Percentiles rank a stretch among this genome's conserved stretches.
Evolutionary conservation across 2,797 vertebrate species (phyloP).

Genomic region (Enteromius trimaculatus): DNA sequence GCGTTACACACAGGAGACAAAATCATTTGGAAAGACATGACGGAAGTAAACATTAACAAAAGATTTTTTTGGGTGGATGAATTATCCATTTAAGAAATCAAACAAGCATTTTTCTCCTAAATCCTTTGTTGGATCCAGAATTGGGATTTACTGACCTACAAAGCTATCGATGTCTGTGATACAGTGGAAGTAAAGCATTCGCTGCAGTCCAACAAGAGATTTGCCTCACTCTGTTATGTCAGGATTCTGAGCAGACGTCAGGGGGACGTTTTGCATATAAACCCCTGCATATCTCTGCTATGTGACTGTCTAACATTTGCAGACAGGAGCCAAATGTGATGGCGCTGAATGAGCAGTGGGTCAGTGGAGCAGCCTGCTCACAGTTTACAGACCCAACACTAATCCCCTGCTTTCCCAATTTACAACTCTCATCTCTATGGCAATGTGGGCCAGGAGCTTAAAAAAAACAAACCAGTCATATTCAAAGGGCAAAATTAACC

Average conservation of each 20-base stretch:
- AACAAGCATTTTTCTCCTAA: not conserved
- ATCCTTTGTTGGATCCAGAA: constrained; percentile 12
- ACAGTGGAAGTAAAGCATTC: constrained; percentile 8
- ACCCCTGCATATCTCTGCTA: constrained; percentile 1
- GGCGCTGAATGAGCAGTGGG: constrained; percentile 40
- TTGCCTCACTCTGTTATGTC: constrained; percentile 25
- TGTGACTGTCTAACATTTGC: constrained; percentile 1
- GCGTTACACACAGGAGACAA: not conserved
- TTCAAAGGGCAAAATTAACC: not conserved
- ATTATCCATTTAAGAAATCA: not conserved
- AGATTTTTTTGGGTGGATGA: not conserved
- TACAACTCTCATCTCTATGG: constrained; percentile 47
- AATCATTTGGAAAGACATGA: not conserved
- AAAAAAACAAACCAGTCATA: constrained; percentile 16
- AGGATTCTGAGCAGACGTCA: constrained; percentile 20
- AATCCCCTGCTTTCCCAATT: constrained; percentile 45
- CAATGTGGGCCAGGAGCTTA: constrained; percentile 23
- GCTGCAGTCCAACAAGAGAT: constrained; percentile 14
- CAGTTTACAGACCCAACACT: constrained; percentile 40
- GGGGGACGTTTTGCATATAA: constrained; percentile 11
- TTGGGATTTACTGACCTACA: constrained; percentile 35
- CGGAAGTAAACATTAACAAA: not conserved
- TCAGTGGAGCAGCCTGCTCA: constrained; percentile 40
- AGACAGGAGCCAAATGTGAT: constrained; percentile 31
- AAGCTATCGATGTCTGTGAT: constrained; percentile 20